Evolutionary conservation across 2,113 vertebrate species (phyloP).

Genomic region (Oryzias celebensis): DNA sequence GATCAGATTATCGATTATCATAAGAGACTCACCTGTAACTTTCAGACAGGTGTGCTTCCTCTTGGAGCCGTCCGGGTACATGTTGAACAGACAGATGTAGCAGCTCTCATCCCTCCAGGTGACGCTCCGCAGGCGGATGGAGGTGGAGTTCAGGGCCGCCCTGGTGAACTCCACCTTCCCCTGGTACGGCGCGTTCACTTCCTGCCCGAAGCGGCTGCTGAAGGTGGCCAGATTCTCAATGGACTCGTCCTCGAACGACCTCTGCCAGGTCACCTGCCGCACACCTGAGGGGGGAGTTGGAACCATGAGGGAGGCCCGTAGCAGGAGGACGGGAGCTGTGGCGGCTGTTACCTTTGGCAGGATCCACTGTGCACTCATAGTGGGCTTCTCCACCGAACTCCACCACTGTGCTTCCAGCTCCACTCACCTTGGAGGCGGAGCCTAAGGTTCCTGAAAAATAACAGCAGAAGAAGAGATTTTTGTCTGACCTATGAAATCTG

Average conservation of each 20-base stretch:
- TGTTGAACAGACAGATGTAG: conserved; percentile 72
- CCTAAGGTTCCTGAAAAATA: too few relatives aligned
- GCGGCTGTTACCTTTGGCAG: too few relatives aligned
- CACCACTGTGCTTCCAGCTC: too few relatives aligned
- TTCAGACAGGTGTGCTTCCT: conserved; percentile 58
- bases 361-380: too few relatives aligned
- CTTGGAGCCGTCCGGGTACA: conserved; percentile 66
- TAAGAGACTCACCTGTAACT: conserved; percentile 60
- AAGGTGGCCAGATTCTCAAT: conserved; percentile 60
- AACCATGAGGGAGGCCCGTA: neutral
- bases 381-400: too few relatives aligned
- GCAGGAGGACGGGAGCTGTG: too few relatives aligned
- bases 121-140: conserved; percentile 54
- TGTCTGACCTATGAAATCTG: too few relatives aligned
- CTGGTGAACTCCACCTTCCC: conserved; percentile 47
- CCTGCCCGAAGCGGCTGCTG: conserved; percentile 46
- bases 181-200: conserved; percentile 33
- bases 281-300: conserved; percentile 44
- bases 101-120: conserved; percentile 69
- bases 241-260: neutral
- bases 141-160: conserved; percentile 41
- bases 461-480: too few relatives aligned
- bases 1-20: neutral
- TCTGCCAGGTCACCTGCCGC: conserved; percentile 69
- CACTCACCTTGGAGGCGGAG: too few relatives aligned